Evolutionary conservation across 1,140 invertebrate genomes (phyloP), one percentile per base, ranked within the genome.

Genomic region (Drosophila yakuba): DNA sequence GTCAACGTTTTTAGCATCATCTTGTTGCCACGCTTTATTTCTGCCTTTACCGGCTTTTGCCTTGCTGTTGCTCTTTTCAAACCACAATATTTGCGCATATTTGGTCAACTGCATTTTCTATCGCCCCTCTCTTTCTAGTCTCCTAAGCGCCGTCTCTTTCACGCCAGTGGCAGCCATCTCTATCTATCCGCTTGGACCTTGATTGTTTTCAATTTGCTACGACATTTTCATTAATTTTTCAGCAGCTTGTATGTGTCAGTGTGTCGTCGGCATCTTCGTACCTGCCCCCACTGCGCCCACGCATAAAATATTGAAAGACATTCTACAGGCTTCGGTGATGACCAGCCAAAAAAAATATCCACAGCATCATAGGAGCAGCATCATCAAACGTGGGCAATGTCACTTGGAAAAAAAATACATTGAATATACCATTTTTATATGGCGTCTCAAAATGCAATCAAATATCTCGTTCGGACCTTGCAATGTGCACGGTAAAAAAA

Each of bases 161-260:
- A 7, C 5, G 28, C 38, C 32, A 2, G 36, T 15, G 15, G 36
- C 11, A 0, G 39, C 45, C 32, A 12, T 50, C 38, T 38, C 25
- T 23, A 14, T 48, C 47, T 54, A 56, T 66, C 57, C 76, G 72
- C 67, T 45, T 67, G 66, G 68, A 35, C 35, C 64, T 58, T 38
- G 88, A 89, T 89, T 89, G 85, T 89, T 89, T 88, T 89, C 83
- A 89, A 89, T 89, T 90, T 84, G 62, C 59, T 78, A 63, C 79
- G 74, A 85, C 85, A 74, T 90, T 90, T 89, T 90, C 85, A 89
- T 89, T 90, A 89, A 90, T 80, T 89, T 89, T 89, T 84, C 74
- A 89, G 23, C 76, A 71, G 55, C 59, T 68, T 72, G 44, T 81
- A 28, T 57, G 44, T 72, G 52, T 80, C 71, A 74, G 58, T 85